These are phyloP conservation scores for Rachycentron canadum DNA, from an alignment of 2,797 vertebrate species.

Conservation along the genomic window DNA sequence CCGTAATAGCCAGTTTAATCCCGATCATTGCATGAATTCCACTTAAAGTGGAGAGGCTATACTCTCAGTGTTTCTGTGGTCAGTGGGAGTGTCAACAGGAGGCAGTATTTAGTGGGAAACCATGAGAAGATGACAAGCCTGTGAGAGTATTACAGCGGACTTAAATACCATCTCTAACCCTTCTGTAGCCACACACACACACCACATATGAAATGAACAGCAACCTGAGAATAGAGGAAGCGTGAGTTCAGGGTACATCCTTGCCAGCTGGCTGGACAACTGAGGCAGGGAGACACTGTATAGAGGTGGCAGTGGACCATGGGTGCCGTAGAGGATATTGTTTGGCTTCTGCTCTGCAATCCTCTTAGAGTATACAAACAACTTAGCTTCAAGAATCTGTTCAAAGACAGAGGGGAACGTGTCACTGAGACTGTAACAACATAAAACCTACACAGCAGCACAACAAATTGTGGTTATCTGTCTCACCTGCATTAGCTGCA, in stretches of 20 bases:
- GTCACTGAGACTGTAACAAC: background rate
- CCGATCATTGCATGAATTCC: constrained; percentile 30
- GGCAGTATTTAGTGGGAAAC: constrained; percentile 58
- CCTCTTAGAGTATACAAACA: constrained; percentile 95
- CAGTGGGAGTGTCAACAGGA: constrained; percentile 32
- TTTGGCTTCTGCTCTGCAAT: constrained; percentile 91
- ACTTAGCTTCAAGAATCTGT: constrained; percentile 95
- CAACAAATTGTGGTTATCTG: background rate
- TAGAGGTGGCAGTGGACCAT: constrained; percentile 92
- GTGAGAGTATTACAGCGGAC: constrained; percentile 28
- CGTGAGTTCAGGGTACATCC: constrained; percentile 98
- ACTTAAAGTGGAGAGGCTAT: constrained; percentile 30
- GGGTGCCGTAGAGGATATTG: constrained; percentile 93
- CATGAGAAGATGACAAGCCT: constrained; percentile 53
- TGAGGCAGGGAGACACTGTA: constrained; percentile 93
- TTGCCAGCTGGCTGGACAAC: constrained; percentile 92
- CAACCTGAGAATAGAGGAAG: constrained; percentile 97
- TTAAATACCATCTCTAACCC: constrained; percentile 30
- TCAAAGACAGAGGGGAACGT: constrained; percentile 3
- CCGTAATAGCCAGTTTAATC: constrained; percentile 53
- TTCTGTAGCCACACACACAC: constrained; percentile 21
- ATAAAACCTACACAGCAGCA: background rate
- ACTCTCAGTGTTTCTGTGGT: constrained; percentile 41
- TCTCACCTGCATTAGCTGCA: constrained; percentile 98
- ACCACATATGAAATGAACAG: constrained; percentile 18